Base-by-base conservation (phyloP, 2,113 vertebrate genomes). In the Oncorhynchus keta region DNA sequence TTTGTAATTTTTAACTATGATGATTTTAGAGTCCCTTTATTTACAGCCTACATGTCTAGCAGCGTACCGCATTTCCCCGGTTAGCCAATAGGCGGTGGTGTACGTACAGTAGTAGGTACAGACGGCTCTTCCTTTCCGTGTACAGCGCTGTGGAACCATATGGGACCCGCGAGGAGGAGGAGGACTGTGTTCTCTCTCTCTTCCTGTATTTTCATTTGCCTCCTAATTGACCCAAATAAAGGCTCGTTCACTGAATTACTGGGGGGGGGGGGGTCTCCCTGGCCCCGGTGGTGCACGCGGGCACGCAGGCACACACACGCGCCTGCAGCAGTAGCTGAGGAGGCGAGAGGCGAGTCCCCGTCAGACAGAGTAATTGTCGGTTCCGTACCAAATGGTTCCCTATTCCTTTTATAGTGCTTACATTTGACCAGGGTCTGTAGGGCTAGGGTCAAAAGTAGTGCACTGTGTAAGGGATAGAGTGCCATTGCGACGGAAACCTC, bases 201-300 rank as follows among this genome's bases (percentile, higher is more conserved):
- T 45, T 45, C 79, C 84, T 90, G 88, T 91, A 66, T 89, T 89
- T 89, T 92, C 90, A 93, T 93, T 93, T 93, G 92, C 89, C 93
- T 88, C 88, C 87, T 93, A 94, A 95, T 95, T 96, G 95, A 95
- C 95, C 94, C 93, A 94, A 90, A 96, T 95, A 95, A 91, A 92
- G 87, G 90, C 83, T 72, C 83, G 83, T 67, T 48, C 86, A 81
- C 84, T 83, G 87, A 85, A 85, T 80, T 81, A 84, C 11, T 3
- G 24, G 48, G 9, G 48, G n/a, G n/a, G n/a, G 49, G 11, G 49
- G 89, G 84, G 89, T 81, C 73, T 86, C 75, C 81, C 87, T 70
- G 80, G 79, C 84, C 90, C 87, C 85, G 83, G 83, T 85, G 88
- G 88, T 79, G 64, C 72, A 7, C 24, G 2, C 26, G 26, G 2